These are phyloP conservation scores for Notoglanidium macrostoma DNA, from an alignment of 2,797 vertebrate species.

Conservation along the genomic window DNA sequence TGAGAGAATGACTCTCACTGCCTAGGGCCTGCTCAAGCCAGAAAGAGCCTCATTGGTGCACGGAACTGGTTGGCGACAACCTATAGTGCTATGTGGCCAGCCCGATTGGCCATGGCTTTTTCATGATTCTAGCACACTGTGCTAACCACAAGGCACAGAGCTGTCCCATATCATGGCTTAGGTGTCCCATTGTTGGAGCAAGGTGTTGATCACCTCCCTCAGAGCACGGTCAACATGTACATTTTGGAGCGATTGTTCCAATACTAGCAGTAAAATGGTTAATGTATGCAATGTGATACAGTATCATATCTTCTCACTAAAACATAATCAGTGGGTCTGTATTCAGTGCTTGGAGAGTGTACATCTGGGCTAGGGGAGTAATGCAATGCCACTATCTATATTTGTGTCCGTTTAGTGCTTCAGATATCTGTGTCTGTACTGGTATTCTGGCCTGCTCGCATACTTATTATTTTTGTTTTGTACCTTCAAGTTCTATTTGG, in stretches of 20 bases:
- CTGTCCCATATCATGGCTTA: neutral
- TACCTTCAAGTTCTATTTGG: neutral
- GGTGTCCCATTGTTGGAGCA: neutral
- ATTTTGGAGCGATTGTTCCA: neutral
- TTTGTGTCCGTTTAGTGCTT: neutral
- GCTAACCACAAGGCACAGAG: neutral
- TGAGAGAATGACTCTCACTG: neutral
- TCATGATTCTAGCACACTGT: neutral
- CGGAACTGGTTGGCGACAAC: neutral
- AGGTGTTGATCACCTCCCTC: neutral
- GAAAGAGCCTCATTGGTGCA: neutral
- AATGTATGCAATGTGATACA: neutral
- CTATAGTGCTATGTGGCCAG: neutral
- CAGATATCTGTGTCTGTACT: neutral
- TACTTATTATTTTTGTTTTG: too few relatives aligned
- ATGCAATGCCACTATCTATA: neutral
- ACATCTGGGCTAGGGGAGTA: neutral
- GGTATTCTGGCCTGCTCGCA: neutral
- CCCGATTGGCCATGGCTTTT: neutral
- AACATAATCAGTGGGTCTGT: too few relatives aligned
- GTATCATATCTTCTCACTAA: neutral
- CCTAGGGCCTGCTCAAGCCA: neutral
- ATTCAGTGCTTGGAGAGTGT: neutral
- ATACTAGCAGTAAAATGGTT: neutral
- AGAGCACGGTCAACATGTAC: neutral